Evolutionary conservation across 2,113 vertebrate species (phyloP).

Genomic region (Neogobius melanostomus): DNA sequence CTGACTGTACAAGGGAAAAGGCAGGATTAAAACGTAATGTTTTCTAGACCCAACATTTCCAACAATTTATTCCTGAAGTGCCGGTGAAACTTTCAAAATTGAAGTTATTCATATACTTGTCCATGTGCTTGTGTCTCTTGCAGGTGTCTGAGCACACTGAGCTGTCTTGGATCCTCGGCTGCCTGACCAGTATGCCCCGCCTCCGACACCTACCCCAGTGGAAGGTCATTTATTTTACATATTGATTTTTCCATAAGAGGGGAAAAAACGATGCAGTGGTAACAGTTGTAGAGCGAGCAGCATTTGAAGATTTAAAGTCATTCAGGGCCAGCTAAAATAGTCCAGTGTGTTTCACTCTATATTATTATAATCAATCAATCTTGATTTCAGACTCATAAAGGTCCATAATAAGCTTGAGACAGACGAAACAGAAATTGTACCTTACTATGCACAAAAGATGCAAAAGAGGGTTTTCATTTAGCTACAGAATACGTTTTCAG

Average conservation of each 20-base stretch:
- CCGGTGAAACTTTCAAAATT: too few species aligned
- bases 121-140: background rate
- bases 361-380: too few species aligned
- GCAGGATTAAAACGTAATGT: background rate
- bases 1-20: background rate
- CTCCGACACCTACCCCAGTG: conserved; percentile 92
- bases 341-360: too few species aligned
- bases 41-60: background rate
- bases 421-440: too few species aligned
- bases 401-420: too few species aligned
- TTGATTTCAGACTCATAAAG: too few species aligned
- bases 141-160: conserved; percentile 90
- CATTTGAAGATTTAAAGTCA: too few species aligned
- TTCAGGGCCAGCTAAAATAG: too few species aligned
- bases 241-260: background rate
- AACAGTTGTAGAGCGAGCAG: background rate
- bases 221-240: conserved; percentile 77
- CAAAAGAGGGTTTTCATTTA: too few species aligned
- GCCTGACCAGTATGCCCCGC: conserved; percentile 87
- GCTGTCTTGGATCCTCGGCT: conserved; percentile 92
- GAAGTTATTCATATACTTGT: background rate
- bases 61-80: background rate
- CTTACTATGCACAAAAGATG: too few species aligned
- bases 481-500: too few species aligned
- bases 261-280: background rate